These are phyloP conservation scores for Drosophila serrata DNA, from an alignment of 1,140 invertebrate species.

Conservation along the genomic window DNA sequence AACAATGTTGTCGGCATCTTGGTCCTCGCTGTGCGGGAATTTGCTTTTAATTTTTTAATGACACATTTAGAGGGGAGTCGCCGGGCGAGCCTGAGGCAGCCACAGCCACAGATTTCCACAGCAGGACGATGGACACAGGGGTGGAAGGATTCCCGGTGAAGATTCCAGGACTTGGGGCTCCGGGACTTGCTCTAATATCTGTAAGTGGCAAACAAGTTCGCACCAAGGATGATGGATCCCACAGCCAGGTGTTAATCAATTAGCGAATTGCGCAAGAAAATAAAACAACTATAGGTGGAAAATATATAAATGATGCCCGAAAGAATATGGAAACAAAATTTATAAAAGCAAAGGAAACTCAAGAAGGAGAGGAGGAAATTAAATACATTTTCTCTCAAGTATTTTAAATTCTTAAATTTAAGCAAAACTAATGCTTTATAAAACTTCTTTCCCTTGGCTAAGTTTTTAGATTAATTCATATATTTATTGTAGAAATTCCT, in stretches of 20 bases:
- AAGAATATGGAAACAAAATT: neutral
- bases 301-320: neutral
- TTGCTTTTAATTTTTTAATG: constrained; percentile 80
- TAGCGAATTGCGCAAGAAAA: constrained; percentile 26
- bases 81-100: neutral
- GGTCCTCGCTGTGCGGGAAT: constrained; percentile 47
- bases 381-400: neutral
- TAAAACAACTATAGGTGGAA: neutral
- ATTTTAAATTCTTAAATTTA: neutral
- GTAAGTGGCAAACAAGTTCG: constrained; percentile 45
- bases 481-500: too few relatives aligned
- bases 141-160: neutral
- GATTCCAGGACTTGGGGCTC: neutral
- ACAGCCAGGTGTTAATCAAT: constrained; percentile 66
- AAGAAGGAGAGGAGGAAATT: neutral
- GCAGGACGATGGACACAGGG: constrained; percentile 1
- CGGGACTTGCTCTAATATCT: constrained; percentile 39
- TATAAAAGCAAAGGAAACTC: too few relatives aligned
- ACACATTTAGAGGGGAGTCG: constrained; percentile 54
- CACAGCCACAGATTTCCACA: neutral
- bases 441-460: neutral
- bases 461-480: too few relatives aligned
- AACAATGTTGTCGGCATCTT: constrained; percentile 64
- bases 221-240: constrained; percentile 50
- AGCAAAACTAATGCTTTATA: neutral